A percentile compares a stretch with the other conserved stretches of the same genome.
These are phyloP conservation scores for Drosophila cardini DNA, from an alignment of 1,140 invertebrate species.

Conservation along the genomic window DNA sequence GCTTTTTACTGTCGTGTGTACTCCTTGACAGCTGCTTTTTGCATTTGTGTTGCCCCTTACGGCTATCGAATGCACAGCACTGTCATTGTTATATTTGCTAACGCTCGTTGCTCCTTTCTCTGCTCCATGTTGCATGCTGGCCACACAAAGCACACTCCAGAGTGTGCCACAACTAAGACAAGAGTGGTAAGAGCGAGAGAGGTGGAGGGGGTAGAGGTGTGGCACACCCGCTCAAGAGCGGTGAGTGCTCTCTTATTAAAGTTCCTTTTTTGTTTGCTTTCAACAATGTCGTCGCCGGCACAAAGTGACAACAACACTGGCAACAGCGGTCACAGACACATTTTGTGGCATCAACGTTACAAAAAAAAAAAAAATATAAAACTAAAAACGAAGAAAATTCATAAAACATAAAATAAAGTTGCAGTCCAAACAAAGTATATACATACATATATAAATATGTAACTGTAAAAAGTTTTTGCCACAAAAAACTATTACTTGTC, in stretches of 20 bases:
- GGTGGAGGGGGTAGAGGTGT: not conserved
- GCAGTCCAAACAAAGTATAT: slow-evolving; percentile 11
- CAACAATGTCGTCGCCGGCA: slow-evolving; percentile 68
- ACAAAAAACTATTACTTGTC: slow-evolving; percentile 12
- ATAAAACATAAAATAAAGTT: slow-evolving; percentile 14
- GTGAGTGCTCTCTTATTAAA: slow-evolving; percentile 77
- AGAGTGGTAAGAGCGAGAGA: not conserved
- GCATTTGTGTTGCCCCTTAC: slow-evolving; percentile 65
- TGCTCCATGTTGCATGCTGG: slow-evolving; percentile 42
- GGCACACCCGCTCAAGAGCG: slow-evolving; percentile 28
- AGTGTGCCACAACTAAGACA: slow-evolving; percentile 43
- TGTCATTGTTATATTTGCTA: slow-evolving; percentile 64
- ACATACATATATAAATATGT: slow-evolving; percentile 1
- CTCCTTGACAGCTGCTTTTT: not conserved
- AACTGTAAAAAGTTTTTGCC: slow-evolving; percentile 13
- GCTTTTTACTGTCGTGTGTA: no score
- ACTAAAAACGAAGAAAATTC: no score
- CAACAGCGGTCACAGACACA: slow-evolving; percentile 9
- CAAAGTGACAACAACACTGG: slow-evolving; percentile 63
- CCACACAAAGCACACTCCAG: slow-evolving; percentile 62
- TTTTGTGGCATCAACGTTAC: slow-evolving; percentile 10
- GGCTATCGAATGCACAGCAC: slow-evolving; percentile 67
- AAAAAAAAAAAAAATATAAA: slow-evolving; percentile 15
- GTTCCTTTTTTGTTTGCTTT: slow-evolving; percentile 75
- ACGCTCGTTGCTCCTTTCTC: slow-evolving; percentile 50